These are phyloP conservation scores for Noctua janthina DNA, from an alignment of 2,888 invertebrate genomes.

Conservation along the genomic window DNA sequence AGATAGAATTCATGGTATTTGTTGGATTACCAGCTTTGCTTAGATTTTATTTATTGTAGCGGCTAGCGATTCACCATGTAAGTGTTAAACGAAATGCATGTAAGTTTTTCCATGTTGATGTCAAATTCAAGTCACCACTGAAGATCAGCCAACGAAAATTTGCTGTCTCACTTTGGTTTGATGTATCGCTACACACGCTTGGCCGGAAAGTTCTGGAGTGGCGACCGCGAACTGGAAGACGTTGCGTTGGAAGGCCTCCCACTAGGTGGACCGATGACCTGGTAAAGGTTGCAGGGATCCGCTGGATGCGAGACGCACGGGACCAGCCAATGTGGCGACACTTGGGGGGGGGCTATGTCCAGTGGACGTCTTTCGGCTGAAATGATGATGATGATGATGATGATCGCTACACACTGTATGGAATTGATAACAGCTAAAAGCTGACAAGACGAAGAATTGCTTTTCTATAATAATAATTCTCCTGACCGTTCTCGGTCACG, in stretches of 20 bases:
- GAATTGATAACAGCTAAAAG: neutral
- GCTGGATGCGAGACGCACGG: no score
- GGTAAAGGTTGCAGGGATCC: no score
- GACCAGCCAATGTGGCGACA: no score
- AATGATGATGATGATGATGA: no score
- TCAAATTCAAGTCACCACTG: neutral
- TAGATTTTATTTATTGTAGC: neutral
- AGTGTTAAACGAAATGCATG: neutral
- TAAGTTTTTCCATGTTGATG: neutral
- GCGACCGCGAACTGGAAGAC: no score
- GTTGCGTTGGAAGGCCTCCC: no score
- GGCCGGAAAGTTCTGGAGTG: no score
- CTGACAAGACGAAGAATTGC: neutral
- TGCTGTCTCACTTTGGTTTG: neutral
- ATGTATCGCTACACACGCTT: neutral
- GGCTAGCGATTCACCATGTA: neutral
- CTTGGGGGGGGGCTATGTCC: no score
- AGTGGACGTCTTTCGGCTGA: no score
- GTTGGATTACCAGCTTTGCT: neutral
- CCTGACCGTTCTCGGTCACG: neutral
- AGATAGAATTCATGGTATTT: neutral
- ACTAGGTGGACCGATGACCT: no score
- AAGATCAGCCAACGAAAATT: neutral
- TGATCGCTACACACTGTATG: neutral
- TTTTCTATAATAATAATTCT: neutral